A percentile compares a stretch with the other conserved stretches of the same genome.
These are phyloP conservation scores for Atrichornis clamosus DNA, from an alignment of 2,113 vertebrate genomes.

Conservation along the genomic window DNA sequence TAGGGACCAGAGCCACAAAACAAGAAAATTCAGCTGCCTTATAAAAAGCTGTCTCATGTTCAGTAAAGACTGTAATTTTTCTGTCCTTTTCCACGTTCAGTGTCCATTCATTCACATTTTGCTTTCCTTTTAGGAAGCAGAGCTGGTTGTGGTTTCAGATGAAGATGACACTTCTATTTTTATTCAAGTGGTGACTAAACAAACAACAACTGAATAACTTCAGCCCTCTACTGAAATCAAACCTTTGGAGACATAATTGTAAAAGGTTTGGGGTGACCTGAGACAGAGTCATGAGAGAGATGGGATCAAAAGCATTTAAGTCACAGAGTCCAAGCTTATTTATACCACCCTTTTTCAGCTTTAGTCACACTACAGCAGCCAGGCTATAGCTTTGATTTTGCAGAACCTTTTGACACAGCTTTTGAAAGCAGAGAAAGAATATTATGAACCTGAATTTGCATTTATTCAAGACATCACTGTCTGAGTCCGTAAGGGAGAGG, in stretches of 20 bases:
- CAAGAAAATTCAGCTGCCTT: not conserved
- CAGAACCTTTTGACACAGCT: not conserved
- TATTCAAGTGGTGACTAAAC: not conserved
- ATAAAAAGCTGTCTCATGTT: not conserved
- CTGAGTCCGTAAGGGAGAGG: not conserved
- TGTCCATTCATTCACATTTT: not conserved
- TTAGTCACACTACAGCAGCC: not conserved
- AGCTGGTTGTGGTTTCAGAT: not conserved
- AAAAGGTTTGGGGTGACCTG: not conserved
- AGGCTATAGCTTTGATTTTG: not conserved
- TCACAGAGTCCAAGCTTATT: not conserved
- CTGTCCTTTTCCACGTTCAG: not conserved
- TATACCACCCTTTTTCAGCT: not conserved
- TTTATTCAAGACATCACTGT: not conserved
- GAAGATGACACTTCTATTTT: not conserved
- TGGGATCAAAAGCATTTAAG: not conserved
- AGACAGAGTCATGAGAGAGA: not conserved
- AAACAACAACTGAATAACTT: not conserved
- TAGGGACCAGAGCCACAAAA: not conserved
- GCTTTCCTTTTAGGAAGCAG: not conserved
- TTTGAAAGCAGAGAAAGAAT: not conserved
- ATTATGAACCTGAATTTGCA: not conserved
- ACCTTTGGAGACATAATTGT: not conserved
- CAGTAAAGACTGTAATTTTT: accelerated
- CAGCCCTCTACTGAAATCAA: not conserved